Evolutionary conservation across 2,888 invertebrate genomes (phyloP), one percentile per base, ranked within the genome.

Genomic region (Drosophila histrio): DNA sequence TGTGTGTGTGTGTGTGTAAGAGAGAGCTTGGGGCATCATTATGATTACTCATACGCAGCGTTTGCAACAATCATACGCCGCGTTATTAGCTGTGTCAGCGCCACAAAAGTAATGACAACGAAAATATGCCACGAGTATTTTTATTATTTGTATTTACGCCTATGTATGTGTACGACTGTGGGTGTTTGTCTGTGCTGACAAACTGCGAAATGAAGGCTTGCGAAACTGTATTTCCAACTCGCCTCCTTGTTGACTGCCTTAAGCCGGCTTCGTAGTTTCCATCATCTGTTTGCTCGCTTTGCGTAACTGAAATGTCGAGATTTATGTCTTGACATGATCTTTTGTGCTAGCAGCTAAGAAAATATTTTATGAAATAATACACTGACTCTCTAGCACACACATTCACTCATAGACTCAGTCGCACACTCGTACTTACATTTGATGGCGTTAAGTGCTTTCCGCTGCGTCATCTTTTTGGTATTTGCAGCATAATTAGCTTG

Each of bases 281-380:
- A 66, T 66, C 73, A 67, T 41, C 58, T 66, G 66, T 77, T 77
- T 72, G 72, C 57, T 52, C 65, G 71, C 50, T 66, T 72, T 64
- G 66, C 68, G 50, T 68, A 73, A 82, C 88, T 87, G 88, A 82
- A 85, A 83, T 83, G 86, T 83, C 50, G 88, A 83, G 82, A 82
- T 87, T 82, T 82, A 82, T 82, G 88, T 83, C 86, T 82, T 87
- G 86, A 80, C 86, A 73, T 86, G 88, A 82, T 83, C 82, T 77
- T 88, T 87, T 83, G 88, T 83, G 88, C 84, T 49, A 60, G 72
- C 78, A 70, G 77, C 88, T 77, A 83, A 71, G 80, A 83, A 87
- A 86, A 82, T 87, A 87, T 87, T 87, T 86, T 86, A 88, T 88
- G 83, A 79, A 87, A 87, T 87, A 87, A 81, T 82, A 74, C 57